A percentile compares a stretch with the other conserved stretches of the same genome.
Conservation (phyloP, 2,113 vertebrate genomes). For the rabbit (Oryctolagus cuniculus) region mOryCun1.1 NC_091434.1:72376001-72376500, state of each 20-base stretch:
- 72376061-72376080: neutral
- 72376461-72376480: neutral
- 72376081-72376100: neutral
- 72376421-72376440: neutral
- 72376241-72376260: neutral
- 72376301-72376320: neutral
- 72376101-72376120: neutral
- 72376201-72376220: neutral
- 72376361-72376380: neutral
- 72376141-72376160: neutral
- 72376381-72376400: neutral
- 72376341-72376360: neutral
- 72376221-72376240: neutral
- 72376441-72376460: neutral
- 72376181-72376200: neutral
- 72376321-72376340: neutral
- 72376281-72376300: neutral
- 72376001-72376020: neutral
- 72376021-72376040: neutral
- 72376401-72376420: neutral
- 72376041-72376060: neutral
- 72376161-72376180: neutral
- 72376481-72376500: neutral
- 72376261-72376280: neutral
- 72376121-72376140: neutral